Evolutionary conservation across 2,888 invertebrate species (phyloP), one percentile per base, ranked within the genome.

Genomic region (Dermolepida albohirtum): DNA sequence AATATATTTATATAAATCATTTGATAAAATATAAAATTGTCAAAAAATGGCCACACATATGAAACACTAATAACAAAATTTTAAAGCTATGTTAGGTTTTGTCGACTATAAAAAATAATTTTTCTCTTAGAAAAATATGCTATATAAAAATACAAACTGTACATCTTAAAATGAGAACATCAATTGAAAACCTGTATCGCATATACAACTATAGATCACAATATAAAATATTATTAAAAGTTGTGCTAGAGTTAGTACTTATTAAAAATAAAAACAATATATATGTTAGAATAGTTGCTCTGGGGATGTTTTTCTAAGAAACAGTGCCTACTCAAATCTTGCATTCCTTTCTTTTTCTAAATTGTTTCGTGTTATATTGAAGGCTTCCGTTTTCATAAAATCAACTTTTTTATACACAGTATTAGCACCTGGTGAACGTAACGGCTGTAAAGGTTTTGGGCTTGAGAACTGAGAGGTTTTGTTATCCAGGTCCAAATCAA

Each of bases 331-430:
- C 29, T 62, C 59, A 47, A 47, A 62, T 43, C 47, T 29, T 16
- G 59, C 59, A 22, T 81, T 79, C 71, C 92, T 83, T 40, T 89
- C 89, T 70, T 89, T 90, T 79, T 92, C 93, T 0, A 92, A 90
- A 78, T 92, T 91, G 79, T 92, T 91, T 62, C 92, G 87, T 41
- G 94, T 95, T 69, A 92, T 90, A 82, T 94, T 95, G 79, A 97
- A 94, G 5, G 96, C 97, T 80, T 95, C 92, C 0, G 97, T 97
- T 86, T 96, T 97, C 62, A 95, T 85, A 85, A 97, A 97, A 84
- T 97, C 97, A 0, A 97, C 96, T 1, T 93, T 94, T 81, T 96
- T 95, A 83, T 97, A 97, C 7, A 94, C 94, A 0, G 92, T 86
- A 67, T 68, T 74, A 10, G 75, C 74, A 49, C 76, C 77, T 1